Evolutionary conservation across 2,113 vertebrate genomes (phyloP).

Genomic region (Podocnemis expansa): DNA sequence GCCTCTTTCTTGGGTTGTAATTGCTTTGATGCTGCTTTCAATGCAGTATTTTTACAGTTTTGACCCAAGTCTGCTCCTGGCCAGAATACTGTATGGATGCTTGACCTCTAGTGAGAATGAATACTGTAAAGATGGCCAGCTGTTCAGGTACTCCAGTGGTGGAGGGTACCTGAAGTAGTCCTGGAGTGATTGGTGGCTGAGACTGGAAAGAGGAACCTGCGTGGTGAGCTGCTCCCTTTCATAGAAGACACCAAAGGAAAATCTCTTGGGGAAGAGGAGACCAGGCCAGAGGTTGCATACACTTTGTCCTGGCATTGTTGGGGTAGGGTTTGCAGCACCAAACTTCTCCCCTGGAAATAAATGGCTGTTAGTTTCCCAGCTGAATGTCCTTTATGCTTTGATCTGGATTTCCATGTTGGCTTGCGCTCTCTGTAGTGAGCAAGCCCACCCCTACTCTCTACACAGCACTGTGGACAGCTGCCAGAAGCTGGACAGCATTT

Average conservation of each 20-base stretch:
- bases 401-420: background rate
- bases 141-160: background rate
- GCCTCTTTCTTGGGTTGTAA: background rate
- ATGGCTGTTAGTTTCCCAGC: too few species aligned
- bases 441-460: background rate
- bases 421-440: background rate
- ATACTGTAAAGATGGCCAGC: fast-evolving
- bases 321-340: background rate
- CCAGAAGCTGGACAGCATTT: background rate
- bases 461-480: background rate
- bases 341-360: background rate
- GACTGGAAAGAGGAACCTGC: fast-evolving
- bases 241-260: background rate
- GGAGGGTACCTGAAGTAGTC: background rate
- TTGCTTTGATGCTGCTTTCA: fast-evolving
- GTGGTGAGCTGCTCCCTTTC: background rate
- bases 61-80: background rate
- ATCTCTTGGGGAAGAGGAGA: background rate
- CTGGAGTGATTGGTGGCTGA: background rate
- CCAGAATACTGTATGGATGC: fast-evolving
- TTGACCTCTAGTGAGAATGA: background rate
- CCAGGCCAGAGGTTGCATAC: background rate
- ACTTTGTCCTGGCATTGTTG: fast-evolving
- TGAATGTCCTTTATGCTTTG: background rate
- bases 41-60: background rate